Evolutionary conservation across 35 echinoderm and acorn worm genomes (phyloP).

Genomic region (Ophioderma brevispina): DNA sequence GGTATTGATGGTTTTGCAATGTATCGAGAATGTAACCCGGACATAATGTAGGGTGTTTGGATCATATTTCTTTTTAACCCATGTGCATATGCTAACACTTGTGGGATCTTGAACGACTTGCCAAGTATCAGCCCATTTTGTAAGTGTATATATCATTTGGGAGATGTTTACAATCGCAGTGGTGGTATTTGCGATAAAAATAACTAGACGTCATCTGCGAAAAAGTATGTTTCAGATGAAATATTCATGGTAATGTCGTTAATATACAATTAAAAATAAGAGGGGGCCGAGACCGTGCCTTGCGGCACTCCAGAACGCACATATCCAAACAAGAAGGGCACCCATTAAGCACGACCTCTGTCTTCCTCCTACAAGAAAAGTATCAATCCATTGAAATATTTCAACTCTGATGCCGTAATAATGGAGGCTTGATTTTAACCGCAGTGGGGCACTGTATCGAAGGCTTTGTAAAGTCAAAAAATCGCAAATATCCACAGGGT

Average conservation of each 20-base stretch:
- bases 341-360: not conserved
- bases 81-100: not conserved
- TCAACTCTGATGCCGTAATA: no score
- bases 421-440: no score
- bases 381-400: no score
- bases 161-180: not conserved
- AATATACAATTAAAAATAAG: conserved; percentile 2
- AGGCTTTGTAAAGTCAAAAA: no score
- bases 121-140: not conserved
- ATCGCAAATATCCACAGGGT: no score
- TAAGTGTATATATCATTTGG: conserved; percentile 16
- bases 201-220: conserved; percentile 22
- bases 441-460: no score
- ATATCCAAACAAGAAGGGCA: not conserved
- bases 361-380: not conserved
- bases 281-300: not conserved
- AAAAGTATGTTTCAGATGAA: not conserved
- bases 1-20: not conserved
- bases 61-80: not conserved
- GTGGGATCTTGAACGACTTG: not conserved
- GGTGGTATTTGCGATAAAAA: not conserved
- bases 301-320: not conserved
- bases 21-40: not conserved
- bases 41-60: not conserved
- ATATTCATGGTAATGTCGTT: conserved; percentile 6